Base-by-base conservation (phyloP, 92 coral and sea anemone species). In the Phymanthus crucifer region DNA sequence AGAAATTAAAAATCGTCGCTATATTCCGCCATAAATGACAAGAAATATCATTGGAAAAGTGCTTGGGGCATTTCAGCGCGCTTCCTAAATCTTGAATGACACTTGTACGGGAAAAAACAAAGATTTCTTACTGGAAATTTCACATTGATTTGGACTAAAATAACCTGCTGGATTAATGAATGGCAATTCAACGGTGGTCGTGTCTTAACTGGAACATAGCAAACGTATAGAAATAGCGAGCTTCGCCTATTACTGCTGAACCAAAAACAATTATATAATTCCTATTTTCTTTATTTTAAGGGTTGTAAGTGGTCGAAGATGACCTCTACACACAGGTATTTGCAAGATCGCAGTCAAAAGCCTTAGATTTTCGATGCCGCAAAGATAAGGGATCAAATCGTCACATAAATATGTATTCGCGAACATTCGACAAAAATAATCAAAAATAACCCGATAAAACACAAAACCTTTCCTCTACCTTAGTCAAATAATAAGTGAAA, bases 131-230 rank as follows among this genome's bases (percentile, higher is more conserved):
- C 21, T 69, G 50, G 70, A 56, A 75, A 46, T 18, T 32, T 75
- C 79, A 75, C 47, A 32, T 58, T 54, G 48, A 32, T 58, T 37
- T 38, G 6, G 9, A n/a, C 38, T 11, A 61, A 77, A 77, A 32
- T 32, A 38, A 77, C 81, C 81, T 77, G 81, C 29, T 38, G 23
- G 21, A 12, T 29, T 69, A 34, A 69, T 69, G 73, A 69, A 69
- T 69, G 35, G 73, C n/a, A 69, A 69, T 69, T 69, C 47, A 34
- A 18, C 35, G 45, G 47, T 38, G 47, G 34, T 43, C 48, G 35
- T 61, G 54, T 77, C 58, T 47, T 77, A 77, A 77, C 81, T 65
- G 54, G 54, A 77, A 77, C 57, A 77, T 61, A 37, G 32, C 58
- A 77, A 64, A 35, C 32, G 32, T 40, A 71, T 71, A 40, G 58